Evolutionary conservation across 2,797 vertebrate genomes (phyloP), one percentile per base, ranked within the genome.

Genomic region (Xenops minutus): DNA sequence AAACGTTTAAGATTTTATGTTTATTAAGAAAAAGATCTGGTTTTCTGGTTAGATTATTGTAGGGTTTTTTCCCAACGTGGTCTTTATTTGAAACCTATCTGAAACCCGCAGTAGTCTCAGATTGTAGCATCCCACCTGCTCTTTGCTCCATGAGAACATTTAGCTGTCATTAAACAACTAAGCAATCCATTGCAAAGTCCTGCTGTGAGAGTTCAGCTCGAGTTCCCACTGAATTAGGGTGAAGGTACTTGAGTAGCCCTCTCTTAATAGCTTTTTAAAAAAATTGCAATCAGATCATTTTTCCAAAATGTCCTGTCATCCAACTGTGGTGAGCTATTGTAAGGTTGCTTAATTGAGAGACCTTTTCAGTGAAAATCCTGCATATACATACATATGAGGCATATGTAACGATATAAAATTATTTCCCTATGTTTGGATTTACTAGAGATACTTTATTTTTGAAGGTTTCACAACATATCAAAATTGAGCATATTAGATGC

Each of bases 351-450:
- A 34, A 34, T 3, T 85, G 71, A 82, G 34, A 62, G 34, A 71
- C 49, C 13, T 34, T 34, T 5, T 37, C 27, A 43, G 8, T 80
- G 41, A 83, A 91, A 89, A 66, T 56, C 36, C n/a, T 37, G 11
- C 13, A 0, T 49, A 1, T 34, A 18, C 12, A 1, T 52, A 2
- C 7, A 2, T 61, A 13, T 81, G 58, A 46, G 43, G 26, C 59
- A 56, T 69, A 58, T 24, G 20, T 39, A 52, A 44, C 44, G 6
- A 59, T 85, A 66, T 49, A 20, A 78, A 18, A 54, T 69, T 58
- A 80, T 55, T 80, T 84, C 44, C 61, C 26, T 41, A 12, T 78
- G 41, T 76, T 86, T 80, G 62, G 32, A 68, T 92, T 91, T 94
- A 56, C 20, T 66, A 54, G 21, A 44, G 37, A 17, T 71, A 44